Conservation (phyloP, 2,797 vertebrate genomes). For the Thalassophryne amazonica region DNA sequence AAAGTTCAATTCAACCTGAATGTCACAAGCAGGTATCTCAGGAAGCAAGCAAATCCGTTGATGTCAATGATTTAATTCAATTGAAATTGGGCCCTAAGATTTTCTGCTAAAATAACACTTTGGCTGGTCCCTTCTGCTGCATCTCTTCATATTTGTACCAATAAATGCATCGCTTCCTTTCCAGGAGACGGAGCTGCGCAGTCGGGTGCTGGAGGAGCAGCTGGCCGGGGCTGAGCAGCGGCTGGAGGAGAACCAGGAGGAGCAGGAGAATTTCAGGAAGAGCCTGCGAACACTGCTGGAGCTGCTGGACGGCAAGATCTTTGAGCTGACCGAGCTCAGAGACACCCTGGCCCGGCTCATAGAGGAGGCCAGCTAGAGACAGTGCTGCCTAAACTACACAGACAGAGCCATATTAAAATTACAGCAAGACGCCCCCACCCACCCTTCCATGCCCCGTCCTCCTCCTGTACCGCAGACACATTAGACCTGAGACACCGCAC, state of each 20-base stretch:
- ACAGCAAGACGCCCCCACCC: constrained; percentile 13
- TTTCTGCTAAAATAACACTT: too few species aligned
- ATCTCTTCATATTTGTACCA: too few species aligned
- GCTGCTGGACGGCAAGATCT: constrained; percentile 98
- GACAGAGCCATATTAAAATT: constrained; percentile 67
- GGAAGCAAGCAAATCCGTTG: too few species aligned
- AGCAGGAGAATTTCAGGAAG: constrained; percentile 96
- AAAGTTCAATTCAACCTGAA: too few species aligned
- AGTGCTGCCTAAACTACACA: constrained; percentile 32
- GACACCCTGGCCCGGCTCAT: constrained; percentile 96
- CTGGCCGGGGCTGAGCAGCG: constrained; percentile 91
- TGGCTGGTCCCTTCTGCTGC: too few species aligned
- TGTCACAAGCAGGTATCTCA: too few species aligned
- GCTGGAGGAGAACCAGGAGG: constrained; percentile 94
- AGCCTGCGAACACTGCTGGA: constrained; percentile 98
- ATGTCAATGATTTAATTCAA: too few species aligned
- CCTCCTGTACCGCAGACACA: constrained; percentile 1
- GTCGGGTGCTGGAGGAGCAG: constrained; percentile 94
- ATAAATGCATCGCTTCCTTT: neutral
- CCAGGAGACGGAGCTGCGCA: constrained; percentile 93
- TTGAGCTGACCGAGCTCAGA: constrained; percentile 97
- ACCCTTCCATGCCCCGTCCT: neutral
- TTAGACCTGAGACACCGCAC: constrained; percentile 46
- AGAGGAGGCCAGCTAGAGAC: constrained; percentile 94
- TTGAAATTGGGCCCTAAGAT: too few species aligned